Evolutionary conservation across 2,113 vertebrate genomes (phyloP), one percentile per base, ranked within the genome.

Genomic region (Prinia subflava): DNA sequence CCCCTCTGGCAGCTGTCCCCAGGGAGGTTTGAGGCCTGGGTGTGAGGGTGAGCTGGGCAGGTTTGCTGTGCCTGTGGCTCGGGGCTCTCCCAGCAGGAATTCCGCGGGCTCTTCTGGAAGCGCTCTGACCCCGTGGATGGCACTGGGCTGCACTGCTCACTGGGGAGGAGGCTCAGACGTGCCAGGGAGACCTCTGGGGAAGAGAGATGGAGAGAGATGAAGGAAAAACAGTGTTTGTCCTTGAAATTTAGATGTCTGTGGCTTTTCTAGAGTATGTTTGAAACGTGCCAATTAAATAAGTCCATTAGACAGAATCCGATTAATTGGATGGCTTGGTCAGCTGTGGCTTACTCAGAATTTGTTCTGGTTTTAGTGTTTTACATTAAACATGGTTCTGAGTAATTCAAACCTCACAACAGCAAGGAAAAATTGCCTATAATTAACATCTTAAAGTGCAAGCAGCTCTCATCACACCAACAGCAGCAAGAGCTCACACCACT

Each of bases 301-400:
- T 76, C 46, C 41, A 44, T 76, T 79, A 89, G 63, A 73, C 23
- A 83, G 76, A 79, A 73, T 62, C 49, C 42, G 82, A 20, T 79
- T 87, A 89, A 82, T 24, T 7, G 2, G 39, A 42, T 35, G 25
- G 28, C 21, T 93, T 73, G 69, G 37, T 85, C 81, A 90, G 46
- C 65, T 87, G 57, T n/a, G 63, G 39, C 15, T 92, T 67, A 42
- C 70, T 65, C 46, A 62, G 65, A 75, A 82, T 84, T 92, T 89
- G 62, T 79, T 89, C 65, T 42, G 62, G 42, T 25, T 92, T 94
- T 63, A 44, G n/a, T 60, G 37, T 68, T 84, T 71, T 82, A 47
- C 41, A 57, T 60, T 83, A 90, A 88, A 70, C 33, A n/a, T 5
- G 21, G 10, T 52, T 55, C 65, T 56, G 49, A 35, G 30, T 42